Base-by-base conservation (phyloP, 1,140 invertebrate species). In the Rhyzopertha dominica region DNA sequence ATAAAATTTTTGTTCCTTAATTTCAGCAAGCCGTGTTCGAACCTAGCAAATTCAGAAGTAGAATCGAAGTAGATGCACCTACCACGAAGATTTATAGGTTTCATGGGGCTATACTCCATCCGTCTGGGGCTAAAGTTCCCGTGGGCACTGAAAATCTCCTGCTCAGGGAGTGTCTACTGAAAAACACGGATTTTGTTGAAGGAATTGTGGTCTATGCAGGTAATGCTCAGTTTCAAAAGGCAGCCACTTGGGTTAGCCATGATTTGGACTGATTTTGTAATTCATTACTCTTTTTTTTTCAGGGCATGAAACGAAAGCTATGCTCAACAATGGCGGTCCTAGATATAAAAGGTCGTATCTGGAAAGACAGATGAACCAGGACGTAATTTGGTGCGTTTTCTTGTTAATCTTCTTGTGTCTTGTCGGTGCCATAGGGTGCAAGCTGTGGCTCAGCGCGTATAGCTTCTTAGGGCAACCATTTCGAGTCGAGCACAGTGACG, bases 191-290 rank as follows among this genome's bases (percentile, higher is more conserved):
- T 59, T 97, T 82, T 67, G 80, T 97, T 25, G 95, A 98, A 67
- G 95, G 95, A 43, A 87, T 99, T 57, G 93, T 98, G 25, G 86
- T 99, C 19, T 98, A 98, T 76, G 91, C 95, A 45, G 92, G 85
- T 85, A 67, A 23, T 38, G 12, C 3, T 38, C 10, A 22, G 12
- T 26, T 37, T 5, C 13, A 19, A 4, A 22, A 19, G 22, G 13
- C 19, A 13, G n/a, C 10, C 10, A 35, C 3, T 16, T 35, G 19
- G 4, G 4, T 35, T 35, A 35, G 12, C 2, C 2, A 4, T 5
- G 30, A 7, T 14, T 32, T 14, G 10, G 16, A 7, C 7, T 9
- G 7, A 5, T 13, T 14, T 5, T 32, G 7, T 10, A 8, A 13
- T 20, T 20, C n/a, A 22, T 23, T 43, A 41, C 43, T 50, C 13